Conservation (phyloP, 2,797 vertebrate species). For the Molossus alvarezi region DNA sequence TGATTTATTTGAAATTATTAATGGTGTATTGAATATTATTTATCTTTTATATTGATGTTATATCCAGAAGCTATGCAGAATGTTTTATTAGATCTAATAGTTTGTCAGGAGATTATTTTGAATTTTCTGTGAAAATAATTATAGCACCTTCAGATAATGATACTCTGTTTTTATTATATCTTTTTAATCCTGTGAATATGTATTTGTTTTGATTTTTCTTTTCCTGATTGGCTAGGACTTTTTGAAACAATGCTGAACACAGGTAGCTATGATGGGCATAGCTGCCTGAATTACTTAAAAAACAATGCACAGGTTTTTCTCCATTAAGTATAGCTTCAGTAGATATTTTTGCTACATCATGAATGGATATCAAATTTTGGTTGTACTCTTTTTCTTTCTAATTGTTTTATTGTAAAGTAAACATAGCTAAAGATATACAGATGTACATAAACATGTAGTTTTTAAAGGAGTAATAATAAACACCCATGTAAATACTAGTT, state of each 20-base stretch:
- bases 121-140: constrained; percentile 33
- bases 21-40: not conserved
- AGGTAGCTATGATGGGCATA: not conserved
- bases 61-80: not conserved
- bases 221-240: not conserved
- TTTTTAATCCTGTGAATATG: constrained; percentile 3
- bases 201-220: constrained; percentile 12
- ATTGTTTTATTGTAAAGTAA: constrained; percentile 26
- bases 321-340: not conserved
- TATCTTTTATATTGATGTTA: constrained; percentile 24
- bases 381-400: not conserved
- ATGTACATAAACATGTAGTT: not conserved
- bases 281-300: not conserved
- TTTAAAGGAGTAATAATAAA: constrained; percentile 20
- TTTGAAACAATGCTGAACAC: constrained; percentile 27
- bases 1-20: constrained; percentile 43
- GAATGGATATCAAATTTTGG: constrained; percentile 40
- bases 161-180: not conserved
- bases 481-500: not conserved
- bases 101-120: constrained; percentile 19
- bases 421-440: not conserved
- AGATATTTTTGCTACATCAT: not conserved
- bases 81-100: not conserved
- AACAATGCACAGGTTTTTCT: not conserved
- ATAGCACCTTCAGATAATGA: not conserved